Percentiles rank a stretch among this genome's conserved stretches.
Evolutionary conservation across 2,113 vertebrate species (phyloP).

Genomic region (Theropithecus gelada): DNA sequence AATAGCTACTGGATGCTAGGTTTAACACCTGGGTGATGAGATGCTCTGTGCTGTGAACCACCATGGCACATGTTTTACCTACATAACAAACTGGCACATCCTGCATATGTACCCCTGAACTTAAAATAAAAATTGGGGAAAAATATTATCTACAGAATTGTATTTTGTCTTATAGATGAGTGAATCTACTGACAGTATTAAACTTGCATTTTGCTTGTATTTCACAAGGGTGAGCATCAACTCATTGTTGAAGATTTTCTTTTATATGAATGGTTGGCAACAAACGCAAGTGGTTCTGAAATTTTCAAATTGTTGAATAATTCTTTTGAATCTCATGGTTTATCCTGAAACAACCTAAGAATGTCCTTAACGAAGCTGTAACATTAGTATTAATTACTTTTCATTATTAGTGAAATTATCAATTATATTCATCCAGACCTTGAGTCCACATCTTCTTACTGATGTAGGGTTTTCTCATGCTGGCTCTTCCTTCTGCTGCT

Average conservation of each 20-base stretch:
- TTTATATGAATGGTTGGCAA: not conserved
- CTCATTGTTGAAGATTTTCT: not conserved
- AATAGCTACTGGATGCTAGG: no score
- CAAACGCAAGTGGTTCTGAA: not conserved
- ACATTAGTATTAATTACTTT: not conserved
- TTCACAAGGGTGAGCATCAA: not conserved
- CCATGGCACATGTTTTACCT: no score
- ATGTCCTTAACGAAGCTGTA: not conserved
- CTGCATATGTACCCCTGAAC: no score
- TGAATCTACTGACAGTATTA: not conserved
- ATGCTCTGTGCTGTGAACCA: no score
- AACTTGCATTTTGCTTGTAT: not conserved
- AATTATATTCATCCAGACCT: not conserved
- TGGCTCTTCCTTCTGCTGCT: not conserved
- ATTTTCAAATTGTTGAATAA: not conserved
- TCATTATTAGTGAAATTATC: not conserved
- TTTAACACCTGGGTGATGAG: no score
- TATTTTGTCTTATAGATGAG: not conserved
- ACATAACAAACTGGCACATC: no score
- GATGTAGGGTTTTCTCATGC: not conserved
- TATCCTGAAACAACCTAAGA: not conserved
- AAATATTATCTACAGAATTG: not conserved
- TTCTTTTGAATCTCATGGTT: not conserved
- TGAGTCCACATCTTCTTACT: not conserved
- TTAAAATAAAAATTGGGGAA: no score